These are phyloP conservation scores for Tribolium castaneum DNA, from an alignment of 1,140 invertebrate genomes.

Conservation along the genomic window DNA sequence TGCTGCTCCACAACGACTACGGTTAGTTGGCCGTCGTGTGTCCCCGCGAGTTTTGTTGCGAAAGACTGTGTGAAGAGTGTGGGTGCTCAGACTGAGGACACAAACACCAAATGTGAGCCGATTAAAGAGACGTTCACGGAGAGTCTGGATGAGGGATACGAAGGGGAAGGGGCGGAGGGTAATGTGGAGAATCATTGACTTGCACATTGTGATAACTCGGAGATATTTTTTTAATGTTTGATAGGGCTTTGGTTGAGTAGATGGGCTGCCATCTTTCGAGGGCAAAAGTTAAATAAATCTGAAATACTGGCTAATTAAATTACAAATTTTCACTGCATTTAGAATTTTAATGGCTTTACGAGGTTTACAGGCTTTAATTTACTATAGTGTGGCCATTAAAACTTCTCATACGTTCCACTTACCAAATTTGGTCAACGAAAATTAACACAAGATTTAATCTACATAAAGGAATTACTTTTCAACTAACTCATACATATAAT, in stretches of 20 bases:
- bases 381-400: no score
- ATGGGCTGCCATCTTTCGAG: background rate
- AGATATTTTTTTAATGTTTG: background rate
- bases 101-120: constrained; percentile 38
- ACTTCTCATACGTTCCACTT: no score
- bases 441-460: no score
- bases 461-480: no score
- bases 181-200: background rate
- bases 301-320: no score
- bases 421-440: no score
- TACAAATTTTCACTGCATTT: no score
- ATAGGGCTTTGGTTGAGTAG: background rate
- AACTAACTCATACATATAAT: no score
- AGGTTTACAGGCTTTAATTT: no score
- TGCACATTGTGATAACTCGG: constrained; percentile 15
- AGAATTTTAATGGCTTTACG: no score
- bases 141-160: constrained; percentile 89
- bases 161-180: constrained; percentile 70
- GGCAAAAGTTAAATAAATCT: no score
- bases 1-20: constrained; percentile 55
- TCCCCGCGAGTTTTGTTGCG: constrained; percentile 58
- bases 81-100: constrained; percentile 67
- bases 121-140: constrained; percentile 75
- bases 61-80: constrained; percentile 65
- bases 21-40: constrained; percentile 65